Conservation (phyloP, 1,140 invertebrate genomes). For the Trachymyrmex cornetzi region DNA sequence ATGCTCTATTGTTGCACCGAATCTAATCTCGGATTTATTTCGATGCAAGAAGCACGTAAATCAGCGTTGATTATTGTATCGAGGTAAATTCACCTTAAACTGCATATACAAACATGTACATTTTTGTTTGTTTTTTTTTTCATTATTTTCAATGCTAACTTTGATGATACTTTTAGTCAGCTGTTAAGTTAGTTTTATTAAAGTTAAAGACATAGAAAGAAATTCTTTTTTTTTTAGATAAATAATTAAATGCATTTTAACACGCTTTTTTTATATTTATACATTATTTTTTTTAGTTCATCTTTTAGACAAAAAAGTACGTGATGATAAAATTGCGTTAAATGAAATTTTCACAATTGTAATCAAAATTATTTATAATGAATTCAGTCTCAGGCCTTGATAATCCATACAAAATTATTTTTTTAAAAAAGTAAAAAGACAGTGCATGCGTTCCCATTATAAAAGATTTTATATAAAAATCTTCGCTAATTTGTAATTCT, state of each 20-base stretch:
- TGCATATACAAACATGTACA: neutral
- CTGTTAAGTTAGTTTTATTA: neutral
- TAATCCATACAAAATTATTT: too few relatives aligned
- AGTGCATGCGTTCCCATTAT: too few relatives aligned
- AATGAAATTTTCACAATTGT: neutral
- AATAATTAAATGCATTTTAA: neutral
- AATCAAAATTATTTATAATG: neutral
- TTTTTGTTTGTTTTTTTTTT: neutral
- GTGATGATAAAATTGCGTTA: neutral
- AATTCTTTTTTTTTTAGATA: neutral
- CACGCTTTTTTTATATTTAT: neutral
- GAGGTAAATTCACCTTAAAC: slow-evolving; percentile 28
- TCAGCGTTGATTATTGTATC: neutral
- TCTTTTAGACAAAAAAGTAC: neutral
- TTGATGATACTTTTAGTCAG: neutral
- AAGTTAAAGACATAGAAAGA: neutral
- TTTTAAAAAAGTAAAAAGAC: too few relatives aligned
- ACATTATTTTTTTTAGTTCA: neutral
- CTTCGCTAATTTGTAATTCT: too few relatives aligned
- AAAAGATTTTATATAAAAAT: too few relatives aligned
- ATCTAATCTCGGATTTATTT: slow-evolving; percentile 59
- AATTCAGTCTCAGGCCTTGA: too few relatives aligned
- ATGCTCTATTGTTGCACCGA: slow-evolving; percentile 51
- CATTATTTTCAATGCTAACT: neutral
- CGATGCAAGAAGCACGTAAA: neutral